Conservation (phyloP, 2,888 invertebrate species). For the Euplagia quadripunctaria region DNA sequence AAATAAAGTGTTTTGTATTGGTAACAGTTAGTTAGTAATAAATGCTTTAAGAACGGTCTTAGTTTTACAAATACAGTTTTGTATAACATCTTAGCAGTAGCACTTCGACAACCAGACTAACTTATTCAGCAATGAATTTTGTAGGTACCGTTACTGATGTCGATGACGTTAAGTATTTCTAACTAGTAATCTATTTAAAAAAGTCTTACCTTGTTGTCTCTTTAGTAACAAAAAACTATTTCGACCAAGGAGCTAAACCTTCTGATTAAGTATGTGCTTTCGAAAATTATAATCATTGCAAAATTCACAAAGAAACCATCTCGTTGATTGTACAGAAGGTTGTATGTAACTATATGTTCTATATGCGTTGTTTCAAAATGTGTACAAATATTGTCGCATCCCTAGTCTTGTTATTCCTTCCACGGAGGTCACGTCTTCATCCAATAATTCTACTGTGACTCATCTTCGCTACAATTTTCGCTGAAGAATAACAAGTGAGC, state of each 20-base stretch:
- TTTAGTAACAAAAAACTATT: not conserved
- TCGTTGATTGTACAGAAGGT: constrained; percentile 39
- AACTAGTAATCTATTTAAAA: not conserved
- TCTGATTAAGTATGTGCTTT: not conserved
- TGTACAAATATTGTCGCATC: constrained; percentile 68
- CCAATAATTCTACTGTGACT: constrained; percentile 82
- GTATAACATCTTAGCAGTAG: too few species aligned
- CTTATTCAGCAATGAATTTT: too few species aligned
- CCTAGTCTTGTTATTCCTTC: constrained; percentile 72
- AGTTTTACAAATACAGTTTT: too few species aligned
- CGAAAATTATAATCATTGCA: not conserved
- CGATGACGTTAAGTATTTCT: not conserved
- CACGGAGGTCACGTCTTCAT: constrained; percentile 80
- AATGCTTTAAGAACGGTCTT: too few species aligned
- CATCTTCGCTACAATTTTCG: constrained; percentile 80
- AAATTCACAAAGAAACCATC: constrained; percentile 3
- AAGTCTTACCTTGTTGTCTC: not conserved
- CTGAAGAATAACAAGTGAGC: constrained; percentile 78
- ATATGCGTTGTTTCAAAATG: constrained; percentile 33
- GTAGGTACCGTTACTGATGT: too few species aligned
- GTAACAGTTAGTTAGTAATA: too few species aligned
- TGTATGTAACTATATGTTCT: not conserved
- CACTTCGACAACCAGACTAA: too few species aligned
- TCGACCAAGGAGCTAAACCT: not conserved
- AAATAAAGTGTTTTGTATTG: too few species aligned